phyloP scores from a whole-genome alignment of 2,888 invertebrate species.

The Pollenia angustigena region DNA sequence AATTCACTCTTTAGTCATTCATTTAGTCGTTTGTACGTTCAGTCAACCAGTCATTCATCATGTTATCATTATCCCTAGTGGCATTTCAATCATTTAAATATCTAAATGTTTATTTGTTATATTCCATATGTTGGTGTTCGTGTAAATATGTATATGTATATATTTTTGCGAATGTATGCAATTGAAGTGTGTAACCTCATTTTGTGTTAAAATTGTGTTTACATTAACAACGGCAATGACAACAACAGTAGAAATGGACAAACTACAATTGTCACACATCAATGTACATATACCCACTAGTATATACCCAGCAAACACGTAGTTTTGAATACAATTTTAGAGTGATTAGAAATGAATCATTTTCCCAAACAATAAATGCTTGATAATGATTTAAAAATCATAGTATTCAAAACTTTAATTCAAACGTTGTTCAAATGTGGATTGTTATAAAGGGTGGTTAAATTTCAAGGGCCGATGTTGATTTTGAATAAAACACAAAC shows the following conservation, averaged over 20 bases:
- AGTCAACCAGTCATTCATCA: conserved; percentile 79
- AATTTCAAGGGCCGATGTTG: too few species aligned
- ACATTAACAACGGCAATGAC: conserved; percentile 68
- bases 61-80: conserved; percentile 80
- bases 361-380: too few species aligned
- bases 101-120: conserved; percentile 57
- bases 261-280: conserved; percentile 28
- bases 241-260: conserved; percentile 42
- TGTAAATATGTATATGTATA: conserved; percentile 4
- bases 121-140: background rate
- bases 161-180: conserved; percentile 26
- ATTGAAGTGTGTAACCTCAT: conserved; percentile 70
- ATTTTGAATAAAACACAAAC: too few species aligned
- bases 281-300: background rate
- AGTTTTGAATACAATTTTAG: too few species aligned
- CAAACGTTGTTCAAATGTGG: too few species aligned
- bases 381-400: too few species aligned
- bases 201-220: conserved; percentile 72
- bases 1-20: conserved; percentile 75
- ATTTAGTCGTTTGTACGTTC: conserved; percentile 38
- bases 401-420: too few species aligned
- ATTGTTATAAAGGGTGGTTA: too few species aligned
- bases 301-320: background rate
- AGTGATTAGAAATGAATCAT: too few species aligned
- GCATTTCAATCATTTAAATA: conserved; percentile 79